Evolutionary conservation across 2,113 vertebrate genomes (phyloP), one percentile per base, ranked within the genome.

Genomic region (Microcebus tavaratra): DNA sequence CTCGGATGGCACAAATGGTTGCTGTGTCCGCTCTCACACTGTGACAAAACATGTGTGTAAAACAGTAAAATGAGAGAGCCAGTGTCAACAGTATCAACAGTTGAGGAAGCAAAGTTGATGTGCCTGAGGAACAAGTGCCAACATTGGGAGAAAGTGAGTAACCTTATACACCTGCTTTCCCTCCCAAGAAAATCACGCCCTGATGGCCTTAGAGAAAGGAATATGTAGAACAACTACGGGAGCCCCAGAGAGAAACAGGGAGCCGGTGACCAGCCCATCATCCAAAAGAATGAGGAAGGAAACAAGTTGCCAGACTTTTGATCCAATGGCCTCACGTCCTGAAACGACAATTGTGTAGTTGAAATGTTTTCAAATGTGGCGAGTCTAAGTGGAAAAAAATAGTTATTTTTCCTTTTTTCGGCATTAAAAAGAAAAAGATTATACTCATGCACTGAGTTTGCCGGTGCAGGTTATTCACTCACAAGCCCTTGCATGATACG

Each of bases 261-360:
- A 39, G 34, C 23, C 0, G 0, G n/a, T 17, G 1, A 6, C 6
- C 7, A 0, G 12, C 17, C 3, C 6, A 0, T 20, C 50, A 1
- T 18, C 55, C 23, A 21, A 21, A 17, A 23, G 21, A 1, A 3
- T 0, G 2, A 45, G 83, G 31, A 17, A 11, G n/a, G 59, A 36
- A 63, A n/a, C 2, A 2, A 67, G n/a, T 1, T 0, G 13, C 50
- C 50, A 80, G 1, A 13, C 29, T 21, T 34, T 1, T 15, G 13
- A 31, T 17, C 81, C 48, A 67, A 21, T 1, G 34, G 34, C 45
- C 72, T 27, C 2, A 6, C 45, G 82, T 21, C 45, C 88, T 2
- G 23, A 87, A 25, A n/a, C 17, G 50, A 80, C 34, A 10, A 11
- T 6, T 21, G 8, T 81, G 34, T 14, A 25, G 39, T 5, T 15